Percentiles rank a stretch among this genome's conserved stretches.
These are phyloP conservation scores for Aleiodes sp. DNA, from an alignment of 1,140 invertebrate genomes.

Conservation along the genomic window DNA sequence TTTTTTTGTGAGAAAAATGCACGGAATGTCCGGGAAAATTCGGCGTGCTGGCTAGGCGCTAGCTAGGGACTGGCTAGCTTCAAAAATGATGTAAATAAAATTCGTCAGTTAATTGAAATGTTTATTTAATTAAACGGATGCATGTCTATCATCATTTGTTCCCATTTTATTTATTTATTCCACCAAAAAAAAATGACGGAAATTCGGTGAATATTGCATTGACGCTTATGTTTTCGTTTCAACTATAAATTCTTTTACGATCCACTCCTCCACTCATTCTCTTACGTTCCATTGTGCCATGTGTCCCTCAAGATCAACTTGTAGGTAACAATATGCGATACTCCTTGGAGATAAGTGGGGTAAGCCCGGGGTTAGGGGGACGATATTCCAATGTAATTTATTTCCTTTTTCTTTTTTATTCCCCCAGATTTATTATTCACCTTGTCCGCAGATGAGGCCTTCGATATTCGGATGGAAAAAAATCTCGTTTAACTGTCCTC, in stretches of 20 bases:
- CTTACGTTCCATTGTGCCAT: conserved; percentile 17
- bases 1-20: background rate
- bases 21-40: background rate
- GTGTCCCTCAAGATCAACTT: conserved; percentile 12
- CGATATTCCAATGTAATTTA: background rate
- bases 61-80: background rate
- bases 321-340: conserved; percentile 13
- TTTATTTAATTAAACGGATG: too few relatives aligned
- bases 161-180: too few relatives aligned
- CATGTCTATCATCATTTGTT: too few relatives aligned
- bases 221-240: conserved; percentile 22
- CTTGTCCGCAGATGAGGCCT: too few relatives aligned
- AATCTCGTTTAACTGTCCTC: too few relatives aligned
- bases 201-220: too few relatives aligned
- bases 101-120: too few relatives aligned
- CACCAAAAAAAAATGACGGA: too few relatives aligned
- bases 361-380: background rate
- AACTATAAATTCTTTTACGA: conserved; percentile 39
- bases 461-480: too few relatives aligned
- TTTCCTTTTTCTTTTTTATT: background rate
- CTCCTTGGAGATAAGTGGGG: background rate
- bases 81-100: conserved; percentile 18
- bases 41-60: too few relatives aligned
- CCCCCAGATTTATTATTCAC: conserved; percentile 35
- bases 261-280: conserved; percentile 21